Evolutionary conservation across 2,888 invertebrate genomes (phyloP).

Genomic region (Coecobrya sp.): DNA sequence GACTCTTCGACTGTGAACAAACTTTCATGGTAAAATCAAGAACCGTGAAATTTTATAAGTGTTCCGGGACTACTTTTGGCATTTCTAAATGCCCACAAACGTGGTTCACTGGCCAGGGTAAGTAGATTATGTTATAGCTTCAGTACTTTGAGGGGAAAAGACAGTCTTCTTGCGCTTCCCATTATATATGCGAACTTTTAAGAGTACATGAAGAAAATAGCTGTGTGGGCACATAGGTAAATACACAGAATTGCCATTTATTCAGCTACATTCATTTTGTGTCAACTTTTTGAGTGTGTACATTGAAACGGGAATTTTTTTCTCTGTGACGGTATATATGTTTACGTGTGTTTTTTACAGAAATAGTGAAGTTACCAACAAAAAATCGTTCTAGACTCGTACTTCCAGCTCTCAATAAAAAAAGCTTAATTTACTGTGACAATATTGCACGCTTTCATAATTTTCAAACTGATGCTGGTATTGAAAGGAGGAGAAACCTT

Average conservation of each 20-base stretch:
- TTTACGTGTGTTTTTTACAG: not conserved
- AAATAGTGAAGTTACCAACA: not conserved
- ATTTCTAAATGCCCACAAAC: slow-evolving; percentile 58
- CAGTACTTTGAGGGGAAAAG: not conserved
- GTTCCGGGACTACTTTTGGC: slow-evolving; percentile 57
- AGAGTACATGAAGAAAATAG: not conserved
- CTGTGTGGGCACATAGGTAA: not conserved
- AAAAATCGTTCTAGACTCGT: not conserved
- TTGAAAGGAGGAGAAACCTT: not conserved
- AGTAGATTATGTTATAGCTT: not conserved
- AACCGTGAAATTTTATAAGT: slow-evolving; percentile 68
- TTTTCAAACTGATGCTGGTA: slow-evolving; percentile 12
- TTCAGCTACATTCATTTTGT: slow-evolving; percentile 11
- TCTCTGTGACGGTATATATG: not conserved
- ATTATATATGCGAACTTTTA: not conserved
- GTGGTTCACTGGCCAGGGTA: not conserved
- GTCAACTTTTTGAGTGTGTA: not conserved
- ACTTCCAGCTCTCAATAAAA: slow-evolving; percentile 29
- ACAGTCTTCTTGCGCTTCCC: not conserved
- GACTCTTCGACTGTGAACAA: not conserved
- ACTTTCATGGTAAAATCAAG: slow-evolving; percentile 43
- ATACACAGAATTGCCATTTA: not conserved
- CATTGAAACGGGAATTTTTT: not conserved
- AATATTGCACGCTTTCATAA: slow-evolving; percentile 33
- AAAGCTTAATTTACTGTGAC: slow-evolving; percentile 50